These are phyloP conservation scores for Formicarius rufipectus DNA, from an alignment of 2,113 vertebrate genomes.

Conservation along the genomic window DNA sequence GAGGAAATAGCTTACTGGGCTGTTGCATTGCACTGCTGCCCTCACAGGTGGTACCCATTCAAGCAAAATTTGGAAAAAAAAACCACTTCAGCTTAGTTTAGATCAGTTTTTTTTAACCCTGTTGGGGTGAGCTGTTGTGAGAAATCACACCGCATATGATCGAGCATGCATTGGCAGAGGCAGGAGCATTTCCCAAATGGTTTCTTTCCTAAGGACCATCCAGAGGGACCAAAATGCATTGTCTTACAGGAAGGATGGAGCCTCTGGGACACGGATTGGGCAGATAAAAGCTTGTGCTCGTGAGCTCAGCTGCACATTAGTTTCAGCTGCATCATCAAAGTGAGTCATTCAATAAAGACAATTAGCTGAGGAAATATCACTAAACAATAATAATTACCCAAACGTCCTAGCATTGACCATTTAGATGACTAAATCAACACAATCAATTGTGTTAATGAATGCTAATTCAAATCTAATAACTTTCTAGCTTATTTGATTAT, in stretches of 20 bases:
- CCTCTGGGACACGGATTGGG: not conserved
- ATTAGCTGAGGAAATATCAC: slow-evolving; percentile 69
- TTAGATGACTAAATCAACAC: slow-evolving; percentile 67
- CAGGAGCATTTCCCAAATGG: not conserved
- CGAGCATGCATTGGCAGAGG: not conserved
- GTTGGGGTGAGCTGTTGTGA: not conserved
- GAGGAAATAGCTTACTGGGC: not conserved
- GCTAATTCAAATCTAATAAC: slow-evolving; percentile 75
- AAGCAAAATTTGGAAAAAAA: not conserved
- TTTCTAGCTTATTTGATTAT: slow-evolving; percentile 55
- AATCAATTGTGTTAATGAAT: slow-evolving; percentile 69
- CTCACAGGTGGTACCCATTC: not conserved
- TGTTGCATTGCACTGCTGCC: not conserved
- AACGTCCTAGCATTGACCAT: slow-evolving; percentile 69
- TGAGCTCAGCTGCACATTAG: not conserved
- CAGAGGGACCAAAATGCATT: not conserved
- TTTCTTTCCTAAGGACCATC: not conserved
- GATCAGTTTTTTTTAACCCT: not conserved
- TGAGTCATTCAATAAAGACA: slow-evolving; percentile 74
- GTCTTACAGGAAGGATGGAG: not conserved
- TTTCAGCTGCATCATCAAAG: slow-evolving; percentile 47
- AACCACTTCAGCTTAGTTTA: not conserved
- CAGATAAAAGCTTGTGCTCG: not conserved
- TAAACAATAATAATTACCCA: slow-evolving; percentile 69
- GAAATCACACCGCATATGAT: not conserved